Base-by-base conservation (phyloP, 2,113 vertebrate genomes). In the Steatornis caripensis region DNA sequence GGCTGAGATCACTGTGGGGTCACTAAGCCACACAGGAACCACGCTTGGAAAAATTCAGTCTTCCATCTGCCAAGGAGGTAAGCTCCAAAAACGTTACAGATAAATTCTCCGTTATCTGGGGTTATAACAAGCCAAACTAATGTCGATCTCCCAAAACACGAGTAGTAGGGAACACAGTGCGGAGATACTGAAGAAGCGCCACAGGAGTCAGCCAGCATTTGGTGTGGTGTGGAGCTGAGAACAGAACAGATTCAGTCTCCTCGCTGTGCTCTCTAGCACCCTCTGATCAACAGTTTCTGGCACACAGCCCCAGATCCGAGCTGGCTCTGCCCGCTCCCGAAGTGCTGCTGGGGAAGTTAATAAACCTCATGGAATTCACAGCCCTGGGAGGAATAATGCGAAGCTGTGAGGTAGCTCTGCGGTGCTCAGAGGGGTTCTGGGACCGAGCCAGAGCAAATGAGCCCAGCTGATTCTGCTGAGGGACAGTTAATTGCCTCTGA, bases 401-500 rank as follows among this genome's bases (percentile, higher is more conserved):
- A 74, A 93, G 83, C 46, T 3, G 0, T 12, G 57, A 92, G 88
- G 29, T 61, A 58, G 80, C 46, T 74, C 68, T 78, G 69, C 4
- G 3, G 41, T 39, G 71, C 93, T 90, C 95, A 58, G 86, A 12
- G 0, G 71, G 93, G 51, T 36, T 83, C 80, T 95, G 83, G 76
- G 83, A 62, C 41, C 1, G 4, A 88, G 92, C 88, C 88, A 74
- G 60, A 84, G 80, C 68, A 89, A 97, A 95, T 64, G 72, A 97
- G 68, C 68, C 76, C 6, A 4, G 80, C 72, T 53, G 89, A 41
- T 95, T 87, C 71, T 77, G 79, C 79, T 21, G 64, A 95, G 49
- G 91, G 86, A 86, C 84, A 78, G 60, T 65, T 95, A 96, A 97
- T 93, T 96, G 93, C 93, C 89, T 89, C 76, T 68, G 80, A 95